phyloP scores from a whole-genome alignment of 2,797 vertebrate genomes.

The Arremon brunneinucha region DNA sequence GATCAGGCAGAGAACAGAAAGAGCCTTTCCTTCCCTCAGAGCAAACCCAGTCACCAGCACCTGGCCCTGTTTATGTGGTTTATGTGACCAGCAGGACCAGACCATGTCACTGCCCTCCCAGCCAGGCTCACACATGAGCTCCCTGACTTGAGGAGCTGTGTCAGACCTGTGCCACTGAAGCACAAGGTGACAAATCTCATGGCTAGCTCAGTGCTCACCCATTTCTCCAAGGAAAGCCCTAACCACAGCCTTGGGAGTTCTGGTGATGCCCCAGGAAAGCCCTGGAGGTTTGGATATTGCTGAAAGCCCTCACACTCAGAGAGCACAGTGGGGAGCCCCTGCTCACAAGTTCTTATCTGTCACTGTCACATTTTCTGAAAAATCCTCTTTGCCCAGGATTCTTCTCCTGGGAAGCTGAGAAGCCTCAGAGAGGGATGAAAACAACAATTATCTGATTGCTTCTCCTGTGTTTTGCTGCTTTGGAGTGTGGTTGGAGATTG shows the following conservation, averaged over 20 bases:
- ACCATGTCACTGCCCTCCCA: fast-evolving
- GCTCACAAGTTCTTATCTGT: not conserved
- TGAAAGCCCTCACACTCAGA: not conserved
- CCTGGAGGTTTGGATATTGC: not conserved
- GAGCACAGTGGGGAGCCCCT: not conserved
- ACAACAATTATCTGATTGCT: not conserved
- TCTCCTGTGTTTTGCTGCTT: not conserved
- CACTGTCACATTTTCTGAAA: not conserved
- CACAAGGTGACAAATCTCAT: not conserved
- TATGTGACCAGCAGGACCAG: not conserved
- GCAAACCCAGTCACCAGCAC: not conserved
- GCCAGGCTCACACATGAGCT: not conserved
- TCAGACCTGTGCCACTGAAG: not conserved
- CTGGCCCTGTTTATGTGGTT: not conserved
- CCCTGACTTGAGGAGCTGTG: not conserved
- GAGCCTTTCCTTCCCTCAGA: not conserved
- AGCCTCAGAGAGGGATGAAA: not conserved
- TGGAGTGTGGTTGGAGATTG: not conserved
- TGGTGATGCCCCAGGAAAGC: not conserved
- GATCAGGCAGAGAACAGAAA: not conserved
- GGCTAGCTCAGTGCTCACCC: not conserved
- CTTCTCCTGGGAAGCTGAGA: not conserved
- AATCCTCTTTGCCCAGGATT: not conserved
- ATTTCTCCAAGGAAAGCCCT: not conserved
- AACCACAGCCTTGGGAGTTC: not conserved